Evolutionary conservation across 2,888 invertebrate genomes (phyloP).

Genomic region (Disparrhopalites patrizii): DNA sequence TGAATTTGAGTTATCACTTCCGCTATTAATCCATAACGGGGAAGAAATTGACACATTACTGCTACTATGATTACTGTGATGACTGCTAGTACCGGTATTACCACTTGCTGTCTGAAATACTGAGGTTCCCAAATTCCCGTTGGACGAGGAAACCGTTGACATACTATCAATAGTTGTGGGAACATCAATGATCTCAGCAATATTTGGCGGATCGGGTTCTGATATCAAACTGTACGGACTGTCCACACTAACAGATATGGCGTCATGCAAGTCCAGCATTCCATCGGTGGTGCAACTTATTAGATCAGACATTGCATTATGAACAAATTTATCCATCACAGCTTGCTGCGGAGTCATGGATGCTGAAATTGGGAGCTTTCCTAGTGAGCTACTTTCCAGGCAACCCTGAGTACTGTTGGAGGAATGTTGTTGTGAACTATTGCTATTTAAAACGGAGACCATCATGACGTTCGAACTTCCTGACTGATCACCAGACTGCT

Average conservation of each 20-base stretch:
- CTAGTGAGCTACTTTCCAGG: no score
- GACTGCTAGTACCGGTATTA: neutral
- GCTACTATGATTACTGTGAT: slow-evolving; percentile 11
- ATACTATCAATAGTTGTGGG: slow-evolving; percentile 35
- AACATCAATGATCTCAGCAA: slow-evolving; percentile 46
- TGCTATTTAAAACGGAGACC: slow-evolving; percentile 2
- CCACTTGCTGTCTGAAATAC: no score
- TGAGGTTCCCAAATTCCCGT: slow-evolving; percentile 13
- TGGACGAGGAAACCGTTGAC: slow-evolving; percentile 15
- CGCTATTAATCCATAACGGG: slow-evolving; percentile 16
- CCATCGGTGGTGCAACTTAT: slow-evolving; percentile 38
- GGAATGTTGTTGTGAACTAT: no score
- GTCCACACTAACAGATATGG: slow-evolving; percentile 36
- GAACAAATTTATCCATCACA: slow-evolving; percentile 20
- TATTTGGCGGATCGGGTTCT: slow-evolving; percentile 38
- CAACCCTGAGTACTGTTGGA: no score
- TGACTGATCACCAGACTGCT: slow-evolving; percentile 4
- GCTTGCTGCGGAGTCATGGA: slow-evolving; percentile 11
- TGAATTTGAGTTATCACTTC: slow-evolving; percentile 16
- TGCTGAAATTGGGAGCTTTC: no score
- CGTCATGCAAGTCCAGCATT: slow-evolving; percentile 44
- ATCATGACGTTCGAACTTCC: slow-evolving; percentile 6
- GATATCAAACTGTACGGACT: slow-evolving; percentile 44
- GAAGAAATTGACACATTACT: slow-evolving; percentile 18
- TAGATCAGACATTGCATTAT: slow-evolving; percentile 36